phyloP scores from a whole-genome alignment of 2,113 vertebrate genomes.

The Salvelinus alpinus region DNA sequence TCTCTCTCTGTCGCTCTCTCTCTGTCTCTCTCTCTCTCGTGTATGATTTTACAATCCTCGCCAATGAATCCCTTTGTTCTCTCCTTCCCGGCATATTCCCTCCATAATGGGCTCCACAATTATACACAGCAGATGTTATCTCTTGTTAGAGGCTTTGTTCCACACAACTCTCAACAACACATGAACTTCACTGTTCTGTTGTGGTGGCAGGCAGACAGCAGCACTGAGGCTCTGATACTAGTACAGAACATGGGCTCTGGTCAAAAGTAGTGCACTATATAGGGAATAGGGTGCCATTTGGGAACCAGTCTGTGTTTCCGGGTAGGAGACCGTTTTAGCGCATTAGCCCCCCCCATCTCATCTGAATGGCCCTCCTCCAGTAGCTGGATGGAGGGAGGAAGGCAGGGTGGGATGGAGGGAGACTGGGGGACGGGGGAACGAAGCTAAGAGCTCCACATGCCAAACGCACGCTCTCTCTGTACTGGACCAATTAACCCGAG shows the following conservation, averaged over 20 bases:
- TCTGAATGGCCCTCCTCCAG: constrained; percentile 12
- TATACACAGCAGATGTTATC: constrained; percentile 61
- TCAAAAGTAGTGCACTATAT: no score
- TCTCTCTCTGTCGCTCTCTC: no score
- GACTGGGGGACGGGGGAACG: neutral
- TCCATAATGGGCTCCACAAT: constrained; percentile 56
- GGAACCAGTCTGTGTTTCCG: no score
- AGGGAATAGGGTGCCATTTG: no score
- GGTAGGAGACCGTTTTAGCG: no score
- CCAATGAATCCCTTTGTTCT: constrained; percentile 25
- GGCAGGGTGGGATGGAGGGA: neutral
- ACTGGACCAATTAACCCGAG: no score
- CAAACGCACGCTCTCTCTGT: no score
- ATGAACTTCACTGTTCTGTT: neutral
- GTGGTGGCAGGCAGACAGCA: neutral
- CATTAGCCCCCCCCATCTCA: no score
- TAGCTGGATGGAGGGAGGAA: neutral
- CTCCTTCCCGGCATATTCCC: constrained; percentile 50
- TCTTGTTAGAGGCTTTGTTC: constrained; percentile 52
- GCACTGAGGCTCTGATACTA: neutral
- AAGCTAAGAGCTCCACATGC: no score
- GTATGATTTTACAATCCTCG: neutral
- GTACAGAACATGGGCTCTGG: no score
- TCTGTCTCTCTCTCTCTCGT: neutral
- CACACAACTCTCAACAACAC: constrained; percentile 40